phyloP scores from a whole-genome alignment of 2,888 invertebrate genomes.

The Eilema depressum region DNA sequence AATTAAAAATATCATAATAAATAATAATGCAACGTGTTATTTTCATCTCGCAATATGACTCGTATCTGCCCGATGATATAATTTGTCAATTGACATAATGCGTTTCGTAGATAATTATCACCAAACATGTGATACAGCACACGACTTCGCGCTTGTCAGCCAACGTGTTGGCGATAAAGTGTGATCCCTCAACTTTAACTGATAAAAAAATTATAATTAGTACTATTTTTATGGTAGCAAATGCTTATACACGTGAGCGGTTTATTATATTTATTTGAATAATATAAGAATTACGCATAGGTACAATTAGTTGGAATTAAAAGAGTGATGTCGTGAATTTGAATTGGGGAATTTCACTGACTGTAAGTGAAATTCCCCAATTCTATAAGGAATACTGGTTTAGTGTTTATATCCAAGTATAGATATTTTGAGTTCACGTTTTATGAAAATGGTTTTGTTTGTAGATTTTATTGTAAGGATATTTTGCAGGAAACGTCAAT shows the following conservation, averaged over 20 bases:
- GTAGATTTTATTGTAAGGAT: not conserved
- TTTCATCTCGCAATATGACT: not conserved
- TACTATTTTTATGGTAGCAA: not conserved
- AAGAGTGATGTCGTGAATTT: not conserved
- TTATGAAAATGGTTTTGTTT: not conserved
- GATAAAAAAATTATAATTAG: constrained; percentile 13
- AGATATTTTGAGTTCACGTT: not conserved
- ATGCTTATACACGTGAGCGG: not conserved
- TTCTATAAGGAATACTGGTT: not conserved
- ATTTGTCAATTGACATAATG: not conserved
- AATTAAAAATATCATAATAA: not conserved
- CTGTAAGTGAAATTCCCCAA: not conserved
- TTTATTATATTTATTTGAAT: not conserved
- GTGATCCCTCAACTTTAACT: constrained; percentile 18
- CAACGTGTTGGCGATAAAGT: constrained; percentile 13
- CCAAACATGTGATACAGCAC: constrained; percentile 3
- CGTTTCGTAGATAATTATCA: not conserved
- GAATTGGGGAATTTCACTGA: not conserved
- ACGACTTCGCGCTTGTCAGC: not conserved
- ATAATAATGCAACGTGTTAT: not conserved
- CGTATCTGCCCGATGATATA: not conserved
- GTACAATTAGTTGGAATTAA: not conserved
- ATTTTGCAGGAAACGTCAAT: not conserved
- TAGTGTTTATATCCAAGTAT: not conserved
- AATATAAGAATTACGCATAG: not conserved